phyloP scores from a whole-genome alignment of 2,797 vertebrate genomes.

The Hyperoplus lanceolatus region DNA sequence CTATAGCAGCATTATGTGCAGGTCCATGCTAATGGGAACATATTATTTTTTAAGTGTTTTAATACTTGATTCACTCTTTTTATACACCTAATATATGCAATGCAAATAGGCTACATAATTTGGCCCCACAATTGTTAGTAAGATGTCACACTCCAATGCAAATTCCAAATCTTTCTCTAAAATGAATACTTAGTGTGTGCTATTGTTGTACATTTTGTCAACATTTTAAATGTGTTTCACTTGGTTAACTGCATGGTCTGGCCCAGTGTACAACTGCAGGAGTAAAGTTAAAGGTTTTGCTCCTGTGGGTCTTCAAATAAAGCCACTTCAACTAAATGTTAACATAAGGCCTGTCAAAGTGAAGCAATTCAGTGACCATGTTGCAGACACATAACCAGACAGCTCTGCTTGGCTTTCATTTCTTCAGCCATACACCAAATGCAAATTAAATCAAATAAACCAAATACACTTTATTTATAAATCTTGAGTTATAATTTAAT shows the following conservation, averaged over 20 bases:
- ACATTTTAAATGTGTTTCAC: not conserved
- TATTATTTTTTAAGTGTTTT: not conserved
- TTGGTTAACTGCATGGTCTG: not conserved
- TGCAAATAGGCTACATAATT: not conserved
- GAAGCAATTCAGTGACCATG: conserved; percentile 49
- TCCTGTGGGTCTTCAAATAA: conserved; percentile 84
- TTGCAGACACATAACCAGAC: conserved; percentile 16
- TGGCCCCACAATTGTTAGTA: not conserved
- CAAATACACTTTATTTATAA: conserved; percentile 89
- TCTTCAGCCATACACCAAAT: conserved; percentile 31
- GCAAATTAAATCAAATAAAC: conserved; percentile 69
- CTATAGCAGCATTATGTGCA: not conserved
- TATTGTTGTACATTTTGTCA: conserved; percentile 4
- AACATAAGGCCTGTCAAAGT: conserved; percentile 29
- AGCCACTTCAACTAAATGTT: conserved; percentile 76
- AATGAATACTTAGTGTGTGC: not conserved
- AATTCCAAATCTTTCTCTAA: not conserved
- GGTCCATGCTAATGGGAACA: not conserved
- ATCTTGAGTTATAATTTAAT: conserved; percentile 98
- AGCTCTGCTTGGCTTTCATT: conserved; percentile 10
- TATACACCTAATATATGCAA: not conserved
- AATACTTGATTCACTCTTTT: not conserved
- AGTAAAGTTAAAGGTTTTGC: conserved; percentile 35
- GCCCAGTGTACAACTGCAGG: not conserved
- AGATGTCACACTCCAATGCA: not conserved